phyloP scores from a whole-genome alignment of 2,113 vertebrate genomes.

The Uria aalge region DNA sequence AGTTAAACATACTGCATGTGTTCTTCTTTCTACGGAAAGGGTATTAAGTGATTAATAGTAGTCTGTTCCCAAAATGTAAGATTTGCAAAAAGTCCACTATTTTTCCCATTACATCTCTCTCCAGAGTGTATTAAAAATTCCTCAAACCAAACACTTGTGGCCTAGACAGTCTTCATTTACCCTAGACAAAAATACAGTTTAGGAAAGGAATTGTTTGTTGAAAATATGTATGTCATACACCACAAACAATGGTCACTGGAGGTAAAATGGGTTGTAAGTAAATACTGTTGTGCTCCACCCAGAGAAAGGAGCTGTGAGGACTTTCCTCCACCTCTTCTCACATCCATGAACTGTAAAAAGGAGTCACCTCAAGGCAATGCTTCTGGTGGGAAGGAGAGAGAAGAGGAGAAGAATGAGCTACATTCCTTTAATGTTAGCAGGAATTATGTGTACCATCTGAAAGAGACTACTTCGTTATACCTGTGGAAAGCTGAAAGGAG shows the following conservation, averaged over 20 bases:
- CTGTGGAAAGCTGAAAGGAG: neutral
- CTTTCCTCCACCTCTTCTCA: neutral
- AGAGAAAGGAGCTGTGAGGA: neutral
- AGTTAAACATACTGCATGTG: neutral
- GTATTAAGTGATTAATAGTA: neutral
- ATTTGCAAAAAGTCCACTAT: neutral
- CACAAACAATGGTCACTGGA: neutral
- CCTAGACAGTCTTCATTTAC: neutral
- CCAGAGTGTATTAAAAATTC: neutral
- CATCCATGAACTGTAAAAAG: neutral
- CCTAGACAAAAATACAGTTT: neutral
- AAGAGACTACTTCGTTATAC: neutral
- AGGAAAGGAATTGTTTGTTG: neutral
- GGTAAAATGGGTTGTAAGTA: neutral
- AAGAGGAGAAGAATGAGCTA: neutral
- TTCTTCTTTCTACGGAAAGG: neutral
- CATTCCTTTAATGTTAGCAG: constrained; percentile 47
- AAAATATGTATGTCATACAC: neutral
- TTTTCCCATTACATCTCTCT: neutral
- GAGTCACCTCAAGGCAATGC: neutral
- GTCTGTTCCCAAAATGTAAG: neutral
- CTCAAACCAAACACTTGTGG: neutral
- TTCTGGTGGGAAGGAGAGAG: neutral
- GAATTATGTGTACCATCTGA: neutral
- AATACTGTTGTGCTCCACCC: neutral